Base-by-base conservation (phyloP, 2,888 invertebrate genomes). In the Cantharis rustica region DNA sequence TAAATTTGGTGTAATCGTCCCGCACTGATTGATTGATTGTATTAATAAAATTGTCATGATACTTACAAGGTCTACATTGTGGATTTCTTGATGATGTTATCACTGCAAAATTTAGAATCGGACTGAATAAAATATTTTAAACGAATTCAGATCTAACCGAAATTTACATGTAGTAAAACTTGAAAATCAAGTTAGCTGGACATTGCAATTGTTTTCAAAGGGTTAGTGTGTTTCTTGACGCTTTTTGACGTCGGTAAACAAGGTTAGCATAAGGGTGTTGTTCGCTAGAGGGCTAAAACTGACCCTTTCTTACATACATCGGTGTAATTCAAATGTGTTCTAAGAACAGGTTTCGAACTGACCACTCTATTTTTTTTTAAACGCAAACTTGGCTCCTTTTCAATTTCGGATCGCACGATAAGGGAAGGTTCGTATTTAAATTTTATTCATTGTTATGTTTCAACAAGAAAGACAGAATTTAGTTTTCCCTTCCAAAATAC, bases 171-270 rank as follows among this genome's bases (percentile, higher is more conserved):
- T 75, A 72, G 82, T 81, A 83, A 84, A 87, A 87, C 87, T 84
- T 82, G 87, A 87, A 87, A 87, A 86, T 86, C 87, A 85, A 84
- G 87, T 87, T 85, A 81, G 80, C 84, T 85, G 86, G 86, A 86
- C 86, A 86, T 82, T 82, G 83, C 83, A 82, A 85, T 84, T 84
- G 84, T 85, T 83, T 78, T 81, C 80, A 75, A 76, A 77, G 83
- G 84, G 81, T 79, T 80, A 82, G 75, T 81, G 76, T 79, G 79
- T 80, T 81, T 80, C 81, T 80, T 81, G 80, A 80, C 80, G 76
- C 68, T 66, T 62, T 69, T 74, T 62, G 68, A 73, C 64, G 70
- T 62, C 71, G 69, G 68, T 73, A 77, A 68, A 63, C 16, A 61
- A 23, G 75, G 20, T 73, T 75, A 23, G 64, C 73, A 64, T 69